These are phyloP conservation scores for Morpho helenor DNA, from an alignment of 2,888 invertebrate species.

Conservation along the genomic window DNA sequence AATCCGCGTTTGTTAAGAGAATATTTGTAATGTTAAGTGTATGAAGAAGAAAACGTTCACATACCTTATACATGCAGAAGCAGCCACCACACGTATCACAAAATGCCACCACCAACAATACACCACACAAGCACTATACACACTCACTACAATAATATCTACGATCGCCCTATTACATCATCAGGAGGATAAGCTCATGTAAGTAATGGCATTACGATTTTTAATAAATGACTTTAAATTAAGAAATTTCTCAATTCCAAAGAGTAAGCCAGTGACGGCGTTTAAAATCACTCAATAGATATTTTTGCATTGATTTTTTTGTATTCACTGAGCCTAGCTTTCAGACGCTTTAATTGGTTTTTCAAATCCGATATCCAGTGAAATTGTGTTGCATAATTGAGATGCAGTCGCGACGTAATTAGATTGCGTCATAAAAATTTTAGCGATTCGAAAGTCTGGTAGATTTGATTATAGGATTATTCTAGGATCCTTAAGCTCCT, in stretches of 20 bases:
- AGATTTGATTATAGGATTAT: neutral
- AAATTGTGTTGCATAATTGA: slow-evolving; percentile 19
- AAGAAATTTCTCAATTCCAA: slow-evolving; percentile 14
- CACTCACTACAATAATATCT: too few relatives aligned
- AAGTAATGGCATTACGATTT: too few relatives aligned
- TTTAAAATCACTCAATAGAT: slow-evolving; percentile 19
- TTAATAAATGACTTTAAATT: neutral
- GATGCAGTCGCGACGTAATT: slow-evolving; percentile 5
- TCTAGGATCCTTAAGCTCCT: too few relatives aligned
- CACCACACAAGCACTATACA: too few relatives aligned
- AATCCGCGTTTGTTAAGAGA: too few relatives aligned
- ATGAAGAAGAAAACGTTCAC: too few relatives aligned
- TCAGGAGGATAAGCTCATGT: too few relatives aligned
- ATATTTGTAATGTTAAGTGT: too few relatives aligned
- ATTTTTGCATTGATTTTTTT: slow-evolving; percentile 15
- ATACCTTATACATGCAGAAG: too few relatives aligned
- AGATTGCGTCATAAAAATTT: neutral
- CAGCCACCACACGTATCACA: too few relatives aligned
- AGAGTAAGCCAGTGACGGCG: slow-evolving; percentile 14
- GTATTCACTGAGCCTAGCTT: slow-evolving; percentile 17
- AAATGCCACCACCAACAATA: too few relatives aligned
- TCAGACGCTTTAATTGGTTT: slow-evolving; percentile 34
- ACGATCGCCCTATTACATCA: too few relatives aligned
- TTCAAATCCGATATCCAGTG: slow-evolving; percentile 33
- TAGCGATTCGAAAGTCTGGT: neutral